Evolutionary conservation across 2,888 invertebrate species (phyloP).

Genomic region (Drosophila borealis): DNA sequence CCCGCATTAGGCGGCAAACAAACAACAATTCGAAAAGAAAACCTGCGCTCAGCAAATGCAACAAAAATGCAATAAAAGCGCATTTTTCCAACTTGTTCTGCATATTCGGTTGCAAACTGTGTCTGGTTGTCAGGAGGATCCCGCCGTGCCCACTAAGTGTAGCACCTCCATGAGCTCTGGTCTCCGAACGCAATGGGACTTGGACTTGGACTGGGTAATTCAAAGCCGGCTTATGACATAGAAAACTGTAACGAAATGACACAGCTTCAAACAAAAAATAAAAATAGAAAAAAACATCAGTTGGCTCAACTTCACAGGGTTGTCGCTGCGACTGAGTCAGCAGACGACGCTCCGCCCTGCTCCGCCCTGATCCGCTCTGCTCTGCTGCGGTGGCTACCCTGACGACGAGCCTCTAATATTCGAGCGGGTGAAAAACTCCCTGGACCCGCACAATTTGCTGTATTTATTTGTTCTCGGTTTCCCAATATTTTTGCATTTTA

Average conservation of each 20-base stretch:
- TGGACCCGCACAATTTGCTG: conserved; percentile 60
- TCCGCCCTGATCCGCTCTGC: neutral
- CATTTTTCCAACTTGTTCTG: conserved; percentile 75
- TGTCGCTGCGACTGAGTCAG: conserved; percentile 61
- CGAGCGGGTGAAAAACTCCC: conserved; percentile 12
- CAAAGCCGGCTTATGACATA: conserved; percentile 65
- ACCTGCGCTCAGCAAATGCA: conserved; percentile 36
- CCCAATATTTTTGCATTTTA: conserved; percentile 15
- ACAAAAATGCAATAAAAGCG: conserved; percentile 69
- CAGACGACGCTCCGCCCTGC: conserved; percentile 14
- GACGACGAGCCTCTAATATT: conserved; percentile 43
- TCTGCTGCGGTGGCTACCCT: conserved; percentile 35
- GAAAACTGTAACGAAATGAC: conserved; percentile 59
- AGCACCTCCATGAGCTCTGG: conserved; percentile 12
- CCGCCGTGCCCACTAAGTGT: conserved; percentile 17
- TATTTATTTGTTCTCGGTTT: conserved; percentile 6
- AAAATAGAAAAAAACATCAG: conserved; percentile 2
- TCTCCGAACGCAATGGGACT: conserved; percentile 1
- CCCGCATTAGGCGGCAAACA: conserved; percentile 57
- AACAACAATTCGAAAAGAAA: conserved; percentile 18
- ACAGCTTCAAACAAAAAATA: conserved; percentile 25
- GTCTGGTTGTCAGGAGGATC: conserved; percentile 28
- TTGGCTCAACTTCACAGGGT: conserved; percentile 49
- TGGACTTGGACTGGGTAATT: conserved; percentile 42
- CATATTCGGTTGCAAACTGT: conserved; percentile 66